Percentiles rank a stretch among this genome's conserved stretches.
Conservation (phyloP, 2,888 invertebrate species). For the Spodoptera picta region DNA sequence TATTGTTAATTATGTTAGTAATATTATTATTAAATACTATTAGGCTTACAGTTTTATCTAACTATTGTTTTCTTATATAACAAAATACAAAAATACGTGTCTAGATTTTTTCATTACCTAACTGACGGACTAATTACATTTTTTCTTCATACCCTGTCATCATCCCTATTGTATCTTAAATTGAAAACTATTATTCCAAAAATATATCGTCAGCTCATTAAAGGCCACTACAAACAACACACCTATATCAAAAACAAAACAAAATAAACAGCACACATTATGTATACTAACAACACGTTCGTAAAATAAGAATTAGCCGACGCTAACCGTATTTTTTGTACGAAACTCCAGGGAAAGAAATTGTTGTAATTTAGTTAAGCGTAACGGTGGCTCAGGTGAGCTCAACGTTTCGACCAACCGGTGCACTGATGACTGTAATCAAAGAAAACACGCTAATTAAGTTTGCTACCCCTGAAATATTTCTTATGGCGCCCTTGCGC, state of each 20-base stretch:
- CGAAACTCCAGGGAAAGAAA: slow-evolving; percentile 71
- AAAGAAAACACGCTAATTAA: slow-evolving; percentile 88
- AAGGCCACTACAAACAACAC: too few relatives aligned
- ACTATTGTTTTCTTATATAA: too few relatives aligned
- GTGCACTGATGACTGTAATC: slow-evolving; percentile 87
- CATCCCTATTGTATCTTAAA: too few relatives aligned
- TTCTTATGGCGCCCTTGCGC: slow-evolving; percentile 60
- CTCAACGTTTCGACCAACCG: slow-evolving; percentile 80
- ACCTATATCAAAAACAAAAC: slow-evolving; percentile 1
- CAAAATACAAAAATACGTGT: too few relatives aligned
- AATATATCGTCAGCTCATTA: too few relatives aligned
- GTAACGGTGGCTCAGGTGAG: slow-evolving; percentile 80
- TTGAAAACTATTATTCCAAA: too few relatives aligned
- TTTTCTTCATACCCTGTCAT: too few relatives aligned
- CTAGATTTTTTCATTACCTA: too few relatives aligned
- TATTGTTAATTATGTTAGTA: too few relatives aligned
- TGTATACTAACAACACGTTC: slow-evolving; percentile 4
- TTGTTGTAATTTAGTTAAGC: slow-evolving; percentile 81
- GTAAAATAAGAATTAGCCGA: slow-evolving; percentile 47
- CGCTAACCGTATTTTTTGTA: slow-evolving; percentile 66
- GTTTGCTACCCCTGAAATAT: slow-evolving; percentile 77
- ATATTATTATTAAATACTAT: too few relatives aligned
- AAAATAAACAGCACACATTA: slow-evolving; percentile 7
- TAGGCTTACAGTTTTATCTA: too few relatives aligned
- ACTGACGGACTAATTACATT: too few relatives aligned